Conservation (phyloP, 1,140 invertebrate species). For the Leptestheria dahalacensis region DNA sequence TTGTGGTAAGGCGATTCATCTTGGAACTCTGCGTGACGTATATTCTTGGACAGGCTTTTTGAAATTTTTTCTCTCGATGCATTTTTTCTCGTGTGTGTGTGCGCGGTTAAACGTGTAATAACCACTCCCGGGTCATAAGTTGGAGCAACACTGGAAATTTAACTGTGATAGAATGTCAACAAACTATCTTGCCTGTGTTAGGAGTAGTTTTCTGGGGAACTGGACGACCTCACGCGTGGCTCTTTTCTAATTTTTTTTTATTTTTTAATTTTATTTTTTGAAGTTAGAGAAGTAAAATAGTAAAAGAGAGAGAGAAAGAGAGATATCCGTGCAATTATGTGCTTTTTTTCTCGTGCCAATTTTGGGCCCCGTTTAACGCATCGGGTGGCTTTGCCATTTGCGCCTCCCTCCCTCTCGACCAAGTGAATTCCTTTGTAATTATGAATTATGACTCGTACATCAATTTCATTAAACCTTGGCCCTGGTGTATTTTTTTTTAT, state of each 20-base stretch:
- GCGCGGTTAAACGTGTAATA: too few species aligned
- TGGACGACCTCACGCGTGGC: too few species aligned
- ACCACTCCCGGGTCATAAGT: too few species aligned
- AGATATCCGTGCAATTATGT: background rate
- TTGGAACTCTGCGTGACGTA: background rate
- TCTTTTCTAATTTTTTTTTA: too few species aligned
- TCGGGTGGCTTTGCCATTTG: background rate
- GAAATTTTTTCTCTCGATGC: background rate
- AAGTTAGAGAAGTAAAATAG: background rate
- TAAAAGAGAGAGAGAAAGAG: background rate
- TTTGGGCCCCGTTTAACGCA: background rate
- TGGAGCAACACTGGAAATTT: too few species aligned
- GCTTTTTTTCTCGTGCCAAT: background rate
- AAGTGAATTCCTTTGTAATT: background rate
- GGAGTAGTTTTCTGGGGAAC: too few species aligned
- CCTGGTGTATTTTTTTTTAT: background rate
- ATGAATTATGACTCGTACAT: background rate
- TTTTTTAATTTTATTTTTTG: background rate
- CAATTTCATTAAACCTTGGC: too few species aligned
- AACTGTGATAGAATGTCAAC: too few species aligned
- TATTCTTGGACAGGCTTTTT: background rate
- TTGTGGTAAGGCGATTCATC: background rate
- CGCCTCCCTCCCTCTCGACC: too few species aligned
- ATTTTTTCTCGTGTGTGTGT: too few species aligned
- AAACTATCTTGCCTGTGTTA: too few species aligned